Evolutionary conservation across 2,797 vertebrate genomes (phyloP).

Genomic region (Argentina silus): DNA sequence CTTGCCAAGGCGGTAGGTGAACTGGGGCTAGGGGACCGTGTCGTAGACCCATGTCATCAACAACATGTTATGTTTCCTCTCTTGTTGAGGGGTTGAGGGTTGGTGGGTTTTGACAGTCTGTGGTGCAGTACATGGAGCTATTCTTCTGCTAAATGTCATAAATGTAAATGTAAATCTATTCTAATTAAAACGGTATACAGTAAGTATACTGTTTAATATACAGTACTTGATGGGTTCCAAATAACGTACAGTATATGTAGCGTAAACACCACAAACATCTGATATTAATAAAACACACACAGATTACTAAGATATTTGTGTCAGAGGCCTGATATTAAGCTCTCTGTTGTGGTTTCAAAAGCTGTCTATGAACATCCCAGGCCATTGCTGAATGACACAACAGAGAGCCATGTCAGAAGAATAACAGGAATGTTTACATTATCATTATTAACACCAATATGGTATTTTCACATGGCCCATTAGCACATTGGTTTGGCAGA

Average conservation of each 20-base stretch:
- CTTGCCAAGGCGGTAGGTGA: constrained; percentile 47
- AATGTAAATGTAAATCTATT: neutral
- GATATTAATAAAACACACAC: neutral
- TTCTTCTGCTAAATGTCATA: too few relatives aligned
- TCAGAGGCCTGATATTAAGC: neutral
- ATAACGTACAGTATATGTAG: neutral
- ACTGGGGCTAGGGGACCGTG: constrained; percentile 32
- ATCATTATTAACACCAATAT: neutral
- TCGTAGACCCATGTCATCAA: neutral
- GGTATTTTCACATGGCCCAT: neutral
- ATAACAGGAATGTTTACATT: neutral
- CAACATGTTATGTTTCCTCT: neutral
- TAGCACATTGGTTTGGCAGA: neutral
- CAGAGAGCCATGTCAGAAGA: neutral
- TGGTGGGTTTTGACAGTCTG: neutral
- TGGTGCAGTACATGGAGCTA: neutral
- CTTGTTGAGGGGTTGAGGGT: neutral
- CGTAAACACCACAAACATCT: neutral
- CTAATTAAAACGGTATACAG: too few relatives aligned
- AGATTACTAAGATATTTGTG: neutral
- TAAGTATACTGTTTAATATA: too few relatives aligned
- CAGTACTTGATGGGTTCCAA: neutral
- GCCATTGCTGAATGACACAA: neutral
- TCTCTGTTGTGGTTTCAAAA: neutral
- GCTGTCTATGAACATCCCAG: neutral